A percentile compares a stretch with the other conserved stretches of the same genome.
These are phyloP conservation scores for Doryteuthis pealeii DNA, from an alignment of 1,140 invertebrate species.

Conservation along the genomic window DNA sequence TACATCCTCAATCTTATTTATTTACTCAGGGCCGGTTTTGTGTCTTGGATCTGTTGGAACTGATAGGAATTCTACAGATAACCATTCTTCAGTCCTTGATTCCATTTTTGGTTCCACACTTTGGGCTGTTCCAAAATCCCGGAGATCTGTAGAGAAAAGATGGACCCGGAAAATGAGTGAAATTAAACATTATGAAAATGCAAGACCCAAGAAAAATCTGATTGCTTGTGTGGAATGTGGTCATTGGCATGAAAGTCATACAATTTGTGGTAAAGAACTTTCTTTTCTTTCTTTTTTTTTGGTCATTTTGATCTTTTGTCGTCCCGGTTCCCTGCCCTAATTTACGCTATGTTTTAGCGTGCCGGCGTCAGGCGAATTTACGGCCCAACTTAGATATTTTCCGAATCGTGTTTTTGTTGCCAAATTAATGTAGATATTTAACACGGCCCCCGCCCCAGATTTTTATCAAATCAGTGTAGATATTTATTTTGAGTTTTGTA, in stretches of 20 bases:
- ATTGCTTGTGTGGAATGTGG: slow-evolving; percentile 78
- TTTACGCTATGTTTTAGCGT: too few relatives aligned
- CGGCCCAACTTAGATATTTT: too few relatives aligned
- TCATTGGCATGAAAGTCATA: slow-evolving; percentile 73
- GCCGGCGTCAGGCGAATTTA: too few relatives aligned
- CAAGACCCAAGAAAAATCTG: slow-evolving; percentile 72
- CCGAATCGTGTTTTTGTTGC: too few relatives aligned
- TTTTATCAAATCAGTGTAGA: not conserved
- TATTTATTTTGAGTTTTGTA: not conserved
- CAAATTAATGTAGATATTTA: not conserved
- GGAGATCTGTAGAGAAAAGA: slow-evolving; percentile 75
- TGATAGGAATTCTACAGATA: too few relatives aligned
- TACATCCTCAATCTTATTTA: not conserved
- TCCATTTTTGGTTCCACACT: slow-evolving; percentile 66
- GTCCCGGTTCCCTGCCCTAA: too few relatives aligned
- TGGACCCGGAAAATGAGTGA: slow-evolving; percentile 71
- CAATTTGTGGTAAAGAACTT: slow-evolving; percentile 76
- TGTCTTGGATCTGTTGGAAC: too few relatives aligned
- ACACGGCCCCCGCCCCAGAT: not conserved
- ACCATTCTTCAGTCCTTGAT: slow-evolving; percentile 20
- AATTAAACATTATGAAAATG: slow-evolving; percentile 69
- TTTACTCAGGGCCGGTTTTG: not conserved
- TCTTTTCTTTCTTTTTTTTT: too few relatives aligned
- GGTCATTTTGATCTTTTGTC: too few relatives aligned
- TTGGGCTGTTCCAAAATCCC: slow-evolving; percentile 77